Conservation (phyloP, 2,888 invertebrate species). For the Andrena bicolor region DNA sequence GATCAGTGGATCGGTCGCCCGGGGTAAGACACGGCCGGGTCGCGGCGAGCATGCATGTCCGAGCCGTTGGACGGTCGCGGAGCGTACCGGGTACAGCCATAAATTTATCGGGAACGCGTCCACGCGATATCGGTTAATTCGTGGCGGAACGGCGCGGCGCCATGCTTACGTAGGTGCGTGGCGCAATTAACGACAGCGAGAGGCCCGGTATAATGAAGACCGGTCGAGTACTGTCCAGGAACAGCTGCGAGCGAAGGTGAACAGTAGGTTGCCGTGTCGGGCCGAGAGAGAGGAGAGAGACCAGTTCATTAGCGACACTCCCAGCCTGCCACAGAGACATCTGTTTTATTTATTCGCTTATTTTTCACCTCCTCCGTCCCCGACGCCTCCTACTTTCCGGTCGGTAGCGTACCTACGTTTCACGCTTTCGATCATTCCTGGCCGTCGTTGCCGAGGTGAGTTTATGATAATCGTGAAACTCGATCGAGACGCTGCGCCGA, state of each 20-base stretch:
- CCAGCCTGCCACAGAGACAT: conserved; percentile 79
- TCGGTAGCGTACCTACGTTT: conserved; percentile 41
- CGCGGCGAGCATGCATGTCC: not conserved
- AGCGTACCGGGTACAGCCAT: conserved; percentile 53
- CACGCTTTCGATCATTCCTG: conserved; percentile 54
- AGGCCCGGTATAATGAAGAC: conserved; percentile 81
- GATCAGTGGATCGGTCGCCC: not conserved
- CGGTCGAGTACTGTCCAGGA: conserved; percentile 76
- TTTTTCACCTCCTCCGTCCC: conserved; percentile 66
- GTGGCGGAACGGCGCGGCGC: conserved; percentile 69
- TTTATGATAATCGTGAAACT: conserved; percentile 26
- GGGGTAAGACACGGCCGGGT: not conserved
- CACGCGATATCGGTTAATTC: conserved; percentile 76
- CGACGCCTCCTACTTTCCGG: conserved; percentile 22
- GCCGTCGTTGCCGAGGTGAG: conserved; percentile 23
- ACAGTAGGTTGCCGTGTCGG: conserved; percentile 47
- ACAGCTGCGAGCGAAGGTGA: conserved; percentile 66
- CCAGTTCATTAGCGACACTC: conserved; percentile 84
- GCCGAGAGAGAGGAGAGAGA: conserved; percentile 77
- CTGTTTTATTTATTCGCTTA: conserved; percentile 82
- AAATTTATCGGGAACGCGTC: conserved; percentile 70
- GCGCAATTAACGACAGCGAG: conserved; percentile 80
- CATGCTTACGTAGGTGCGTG: conserved; percentile 78
- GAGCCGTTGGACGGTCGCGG: not conserved
- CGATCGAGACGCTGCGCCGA: not conserved